Percentiles rank a stretch among this genome's conserved stretches.
These are phyloP conservation scores for Drosophila mulleri DNA, from an alignment of 2,888 invertebrate species.

Conservation along the genomic window DNA sequence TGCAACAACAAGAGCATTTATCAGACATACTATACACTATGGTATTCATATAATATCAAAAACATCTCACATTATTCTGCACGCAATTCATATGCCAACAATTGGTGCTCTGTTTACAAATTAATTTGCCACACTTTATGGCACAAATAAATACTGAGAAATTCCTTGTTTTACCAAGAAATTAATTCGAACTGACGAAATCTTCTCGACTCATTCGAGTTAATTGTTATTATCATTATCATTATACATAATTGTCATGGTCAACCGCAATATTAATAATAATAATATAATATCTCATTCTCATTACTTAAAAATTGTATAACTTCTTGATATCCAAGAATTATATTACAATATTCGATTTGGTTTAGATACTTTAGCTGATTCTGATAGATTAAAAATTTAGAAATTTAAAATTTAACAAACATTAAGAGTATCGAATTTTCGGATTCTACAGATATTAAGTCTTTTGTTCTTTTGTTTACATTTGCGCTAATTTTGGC, in stretches of 20 bases:
- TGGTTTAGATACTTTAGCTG: no score
- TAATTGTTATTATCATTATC: background rate
- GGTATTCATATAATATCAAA: background rate
- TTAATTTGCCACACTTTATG: slow-evolving; percentile 4
- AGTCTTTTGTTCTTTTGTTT: slow-evolving; percentile 42
- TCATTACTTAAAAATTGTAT: no score
- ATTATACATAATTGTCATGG: background rate
- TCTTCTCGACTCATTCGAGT: no score
- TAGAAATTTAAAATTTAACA: no score
- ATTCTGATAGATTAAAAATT: background rate
- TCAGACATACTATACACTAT: background rate
- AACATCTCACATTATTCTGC: background rate
- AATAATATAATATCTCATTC: background rate
- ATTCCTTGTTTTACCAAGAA: slow-evolving; percentile 33
- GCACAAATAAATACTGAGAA: slow-evolving; percentile 54
- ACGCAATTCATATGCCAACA: background rate
- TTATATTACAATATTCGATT: no score
- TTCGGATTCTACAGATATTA: background rate
- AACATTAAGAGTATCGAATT: background rate
- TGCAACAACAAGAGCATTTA: slow-evolving; percentile 39
- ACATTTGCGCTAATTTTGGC: slow-evolving; percentile 32
- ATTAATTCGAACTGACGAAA: background rate
- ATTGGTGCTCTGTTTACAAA: slow-evolving; percentile 1
- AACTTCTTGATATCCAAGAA: no score
- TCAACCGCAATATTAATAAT: background rate